These are phyloP conservation scores for Alligator sinensis DNA, from an alignment of 2,113 vertebrate species.

Conservation along the genomic window DNA sequence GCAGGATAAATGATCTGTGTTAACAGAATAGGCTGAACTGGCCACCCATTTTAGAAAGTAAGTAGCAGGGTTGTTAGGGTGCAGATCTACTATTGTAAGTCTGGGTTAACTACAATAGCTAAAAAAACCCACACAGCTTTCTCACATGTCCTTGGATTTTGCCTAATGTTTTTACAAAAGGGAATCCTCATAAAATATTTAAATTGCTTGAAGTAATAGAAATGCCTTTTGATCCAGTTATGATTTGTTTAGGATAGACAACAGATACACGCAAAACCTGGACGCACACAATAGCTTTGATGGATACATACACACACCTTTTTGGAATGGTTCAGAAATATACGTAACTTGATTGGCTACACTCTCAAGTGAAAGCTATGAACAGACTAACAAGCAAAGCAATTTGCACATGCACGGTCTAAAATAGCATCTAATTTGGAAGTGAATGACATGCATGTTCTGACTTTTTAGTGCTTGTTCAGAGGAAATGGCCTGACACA, in stretches of 20 bases:
- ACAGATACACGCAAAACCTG: background rate
- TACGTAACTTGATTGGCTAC: background rate
- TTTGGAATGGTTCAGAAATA: conserved; percentile 55
- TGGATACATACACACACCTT: conserved; percentile 16
- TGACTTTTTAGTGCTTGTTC: conserved; percentile 24
- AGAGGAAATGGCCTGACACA: conserved; percentile 34
- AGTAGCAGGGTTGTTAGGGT: background rate
- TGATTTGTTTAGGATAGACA: conserved; percentile 29
- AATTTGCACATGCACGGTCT: background rate
- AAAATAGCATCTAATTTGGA: conserved; percentile 18
- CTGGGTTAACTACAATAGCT: background rate
- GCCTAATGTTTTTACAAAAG: background rate
- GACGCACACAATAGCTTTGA: conserved; percentile 7
- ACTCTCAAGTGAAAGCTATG: conserved; percentile 22
- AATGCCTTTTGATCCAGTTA: conserved; percentile 20
- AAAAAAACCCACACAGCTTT: background rate
- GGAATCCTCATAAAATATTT: conserved; percentile 34
- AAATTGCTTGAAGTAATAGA: conserved; percentile 53
- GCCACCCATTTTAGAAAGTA: accelerated
- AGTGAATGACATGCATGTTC: background rate
- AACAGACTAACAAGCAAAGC: background rate
- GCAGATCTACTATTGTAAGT: background rate
- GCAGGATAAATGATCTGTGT: accelerated
- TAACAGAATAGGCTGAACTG: background rate
- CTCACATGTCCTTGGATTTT: background rate